A percentile compares a stretch with the other conserved stretches of the same genome.
Conservation (phyloP, 2,113 vertebrate genomes). For the Balaeniceps rex region DNA sequence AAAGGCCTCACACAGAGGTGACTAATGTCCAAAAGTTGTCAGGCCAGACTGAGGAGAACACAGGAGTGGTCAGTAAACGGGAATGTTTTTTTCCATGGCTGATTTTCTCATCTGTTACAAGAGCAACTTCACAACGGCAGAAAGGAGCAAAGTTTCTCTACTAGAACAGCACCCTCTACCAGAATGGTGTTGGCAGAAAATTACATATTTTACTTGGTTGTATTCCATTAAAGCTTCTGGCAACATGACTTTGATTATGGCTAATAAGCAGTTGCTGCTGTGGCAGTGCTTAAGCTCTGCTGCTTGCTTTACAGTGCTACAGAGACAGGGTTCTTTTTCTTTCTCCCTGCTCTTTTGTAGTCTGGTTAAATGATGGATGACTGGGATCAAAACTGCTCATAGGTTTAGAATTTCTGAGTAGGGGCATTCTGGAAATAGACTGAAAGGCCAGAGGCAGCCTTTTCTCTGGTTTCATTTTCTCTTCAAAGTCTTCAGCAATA, state of each 20-base stretch:
- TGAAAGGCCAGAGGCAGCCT: neutral
- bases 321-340: neutral
- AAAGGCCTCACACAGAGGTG: neutral
- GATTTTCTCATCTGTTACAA: neutral
- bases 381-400: neutral
- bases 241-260: neutral
- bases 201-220: neutral
- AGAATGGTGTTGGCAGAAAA: neutral
- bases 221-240: neutral
- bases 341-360: neutral
- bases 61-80: neutral
- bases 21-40: neutral
- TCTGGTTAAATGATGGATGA: neutral
- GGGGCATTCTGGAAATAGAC: neutral
- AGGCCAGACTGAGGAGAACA: neutral
- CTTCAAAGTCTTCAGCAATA: neutral
- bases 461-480: neutral
- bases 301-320: neutral
- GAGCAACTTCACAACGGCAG: neutral
- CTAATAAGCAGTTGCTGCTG: neutral
- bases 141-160: neutral
- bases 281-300: neutral
- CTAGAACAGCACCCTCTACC: neutral
- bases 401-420: neutral
- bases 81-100: neutral